Conservation (phyloP, 2,888 invertebrate species). For the Caenorhabditis wallacei region DNA sequence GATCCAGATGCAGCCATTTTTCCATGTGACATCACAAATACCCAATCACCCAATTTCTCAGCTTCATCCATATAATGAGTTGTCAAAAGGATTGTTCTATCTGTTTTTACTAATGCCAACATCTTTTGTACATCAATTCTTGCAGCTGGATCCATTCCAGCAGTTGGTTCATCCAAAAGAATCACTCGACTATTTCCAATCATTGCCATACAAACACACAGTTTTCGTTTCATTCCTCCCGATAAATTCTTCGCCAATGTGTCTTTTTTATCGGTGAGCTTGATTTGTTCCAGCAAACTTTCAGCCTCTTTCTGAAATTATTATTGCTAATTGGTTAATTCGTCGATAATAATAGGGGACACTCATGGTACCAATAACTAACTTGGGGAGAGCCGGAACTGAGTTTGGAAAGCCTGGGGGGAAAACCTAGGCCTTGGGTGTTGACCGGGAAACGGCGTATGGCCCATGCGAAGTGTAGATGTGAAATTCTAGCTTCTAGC, state of each 20-base stretch:
- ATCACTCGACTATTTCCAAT: slow-evolving; percentile 75
- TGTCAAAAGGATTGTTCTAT: slow-evolving; percentile 77
- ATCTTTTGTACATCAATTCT: slow-evolving; percentile 59
- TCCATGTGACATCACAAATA: slow-evolving; percentile 80
- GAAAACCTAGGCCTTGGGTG: too few species aligned
- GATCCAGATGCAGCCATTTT: slow-evolving; percentile 76
- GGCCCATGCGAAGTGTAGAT: too few species aligned
- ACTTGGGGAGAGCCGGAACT: too few species aligned
- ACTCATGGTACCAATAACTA: too few species aligned
- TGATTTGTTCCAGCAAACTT: slow-evolving; percentile 21
- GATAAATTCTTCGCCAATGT: slow-evolving; percentile 71
- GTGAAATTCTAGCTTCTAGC: too few species aligned
- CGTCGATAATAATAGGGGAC: too few species aligned
- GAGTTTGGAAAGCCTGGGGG: too few species aligned
- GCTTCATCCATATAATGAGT: slow-evolving; percentile 83
- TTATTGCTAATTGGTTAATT: too few species aligned
- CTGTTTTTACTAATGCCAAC: slow-evolving; percentile 25
- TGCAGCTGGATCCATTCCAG: slow-evolving; percentile 63
- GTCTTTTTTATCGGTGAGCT: slow-evolving; percentile 28
- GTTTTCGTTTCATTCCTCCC: slow-evolving; percentile 81
- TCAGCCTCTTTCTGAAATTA: slow-evolving; percentile 4
- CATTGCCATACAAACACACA: slow-evolving; percentile 80
- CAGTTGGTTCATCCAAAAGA: slow-evolving; percentile 50
- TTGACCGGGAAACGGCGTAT: too few species aligned
- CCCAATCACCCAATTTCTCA: slow-evolving; percentile 78